Conservation (phyloP, 2,888 invertebrate species). For the Alsophila aescularia region DNA sequence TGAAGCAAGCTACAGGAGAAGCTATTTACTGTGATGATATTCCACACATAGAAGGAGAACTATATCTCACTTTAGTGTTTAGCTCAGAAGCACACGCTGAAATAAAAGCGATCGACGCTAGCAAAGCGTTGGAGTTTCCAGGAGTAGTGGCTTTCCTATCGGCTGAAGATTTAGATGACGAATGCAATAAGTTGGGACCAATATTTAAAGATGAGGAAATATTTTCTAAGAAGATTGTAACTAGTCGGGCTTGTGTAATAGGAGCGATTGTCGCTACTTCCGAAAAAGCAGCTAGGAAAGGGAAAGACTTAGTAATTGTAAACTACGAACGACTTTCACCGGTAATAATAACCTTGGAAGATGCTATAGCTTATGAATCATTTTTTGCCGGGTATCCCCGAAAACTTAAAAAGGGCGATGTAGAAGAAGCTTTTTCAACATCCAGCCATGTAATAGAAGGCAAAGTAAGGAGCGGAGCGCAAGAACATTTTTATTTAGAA, state of each 20-base stretch:
- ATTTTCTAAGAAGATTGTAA: constrained; percentile 89
- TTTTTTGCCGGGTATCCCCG: constrained; percentile 85
- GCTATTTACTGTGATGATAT: constrained; percentile 96
- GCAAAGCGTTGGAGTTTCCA: constrained; percentile 87
- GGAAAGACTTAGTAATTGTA: constrained; percentile 90
- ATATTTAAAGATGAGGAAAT: constrained; percentile 92
- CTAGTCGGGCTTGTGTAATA: constrained; percentile 91
- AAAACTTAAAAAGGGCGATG: constrained; percentile 86
- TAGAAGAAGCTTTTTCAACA: constrained; percentile 86
- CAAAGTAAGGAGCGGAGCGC: constrained; percentile 89
- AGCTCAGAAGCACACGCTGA: constrained; percentile 93
- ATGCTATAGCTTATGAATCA: constrained; percentile 90
- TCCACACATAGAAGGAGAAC: constrained; percentile 88
- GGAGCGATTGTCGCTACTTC: constrained; percentile 91
- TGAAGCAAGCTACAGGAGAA: constrained; percentile 96
- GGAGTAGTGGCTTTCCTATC: constrained; percentile 92
- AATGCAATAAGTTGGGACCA: constrained; percentile 87
- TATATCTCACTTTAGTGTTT: constrained; percentile 90
- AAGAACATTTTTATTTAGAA: constrained; percentile 97
- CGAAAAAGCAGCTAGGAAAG: constrained; percentile 91
- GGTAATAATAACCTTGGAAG: constrained; percentile 93
- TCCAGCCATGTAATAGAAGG: constrained; percentile 89
- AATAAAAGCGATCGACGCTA: constrained; percentile 89
- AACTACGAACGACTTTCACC: constrained; percentile 91
- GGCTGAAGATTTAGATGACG: constrained; percentile 88